A percentile compares a stretch with the other conserved stretches of the same genome.
Evolutionary conservation across 1,140 invertebrate genomes (phyloP).

Genomic region (Leptestheria dahalacensis): DNA sequence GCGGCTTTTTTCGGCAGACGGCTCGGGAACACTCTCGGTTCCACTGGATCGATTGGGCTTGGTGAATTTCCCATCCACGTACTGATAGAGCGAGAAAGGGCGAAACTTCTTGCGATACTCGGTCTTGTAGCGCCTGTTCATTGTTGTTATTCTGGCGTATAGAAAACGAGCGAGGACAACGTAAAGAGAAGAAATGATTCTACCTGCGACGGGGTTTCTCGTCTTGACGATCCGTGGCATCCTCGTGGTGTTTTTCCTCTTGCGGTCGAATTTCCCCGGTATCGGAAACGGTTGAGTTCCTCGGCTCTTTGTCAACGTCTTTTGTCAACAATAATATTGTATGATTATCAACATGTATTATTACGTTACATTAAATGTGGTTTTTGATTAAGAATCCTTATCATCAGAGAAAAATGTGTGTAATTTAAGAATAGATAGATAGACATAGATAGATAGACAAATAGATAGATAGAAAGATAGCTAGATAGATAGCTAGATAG

Average conservation of each 20-base stretch:
- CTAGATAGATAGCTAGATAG: too few species aligned
- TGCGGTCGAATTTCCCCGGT: slow-evolving; percentile 29
- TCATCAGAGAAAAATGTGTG: too few species aligned
- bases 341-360: too few species aligned
- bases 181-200: slow-evolving; percentile 1
- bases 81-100: slow-evolving; percentile 64
- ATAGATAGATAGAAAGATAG: too few species aligned
- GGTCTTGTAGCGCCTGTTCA: slow-evolving; percentile 36
- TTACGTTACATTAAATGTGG: too few species aligned
- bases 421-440: too few species aligned
- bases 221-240: slow-evolving; percentile 23
- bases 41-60: slow-evolving; percentile 25
- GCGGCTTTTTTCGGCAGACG: slow-evolving; percentile 30
- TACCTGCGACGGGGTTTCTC: slow-evolving; percentile 23
- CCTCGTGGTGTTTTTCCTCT: slow-evolving; percentile 10
- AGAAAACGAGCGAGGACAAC: slow-evolving; percentile 1
- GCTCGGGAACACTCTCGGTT: neutral
- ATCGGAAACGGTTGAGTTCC: slow-evolving; percentile 30
- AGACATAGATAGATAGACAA: too few species aligned
- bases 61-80: slow-evolving; percentile 53
- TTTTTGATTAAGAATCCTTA: too few species aligned
- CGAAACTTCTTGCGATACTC: slow-evolving; percentile 66
- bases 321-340: neutral
- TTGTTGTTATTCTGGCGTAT: too few species aligned
- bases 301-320: neutral